Conservation (phyloP, 2,888 invertebrate genomes). For the Epistrophella euchroma region DNA sequence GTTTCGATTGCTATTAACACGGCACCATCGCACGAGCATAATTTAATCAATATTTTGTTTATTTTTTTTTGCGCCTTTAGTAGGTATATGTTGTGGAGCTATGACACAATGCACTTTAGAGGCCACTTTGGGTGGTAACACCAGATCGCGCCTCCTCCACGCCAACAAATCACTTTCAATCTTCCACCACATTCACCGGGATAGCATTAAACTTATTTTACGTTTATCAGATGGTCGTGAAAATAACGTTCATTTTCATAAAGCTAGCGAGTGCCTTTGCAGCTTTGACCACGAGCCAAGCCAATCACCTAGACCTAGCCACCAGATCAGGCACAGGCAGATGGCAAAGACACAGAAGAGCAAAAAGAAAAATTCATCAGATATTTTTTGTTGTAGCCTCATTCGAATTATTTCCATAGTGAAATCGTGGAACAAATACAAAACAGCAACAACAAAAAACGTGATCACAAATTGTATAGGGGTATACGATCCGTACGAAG, state of each 20-base stretch:
- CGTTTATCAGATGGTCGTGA: slow-evolving; percentile 15
- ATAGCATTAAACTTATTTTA: slow-evolving; percentile 23
- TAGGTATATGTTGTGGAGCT: neutral
- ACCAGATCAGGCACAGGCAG: slow-evolving; percentile 3
- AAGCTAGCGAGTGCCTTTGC: neutral
- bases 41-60: slow-evolving; percentile 3
- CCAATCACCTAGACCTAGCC: slow-evolving; percentile 34
- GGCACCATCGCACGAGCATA: slow-evolving; percentile 40
- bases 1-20: slow-evolving; percentile 53
- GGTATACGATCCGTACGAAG: neutral
- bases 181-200: slow-evolving; percentile 5
- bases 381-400: neutral
- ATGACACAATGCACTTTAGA: slow-evolving; percentile 62
- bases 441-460: neutral
- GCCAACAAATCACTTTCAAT: slow-evolving; percentile 42
- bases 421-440: slow-evolving; percentile 39
- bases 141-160: slow-evolving; percentile 19
- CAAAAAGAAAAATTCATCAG: slow-evolving; percentile 17
- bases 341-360: neutral
- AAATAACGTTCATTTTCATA: slow-evolving; percentile 46
- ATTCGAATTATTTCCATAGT: slow-evolving; percentile 25
- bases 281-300: neutral
- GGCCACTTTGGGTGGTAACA: slow-evolving; percentile 31
- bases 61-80: neutral
- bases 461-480: neutral